A percentile compares a stretch with the other conserved stretches of the same genome.
Conservation (phyloP, 2,888 invertebrate genomes). For the Tanypteryx hageni region DNA sequence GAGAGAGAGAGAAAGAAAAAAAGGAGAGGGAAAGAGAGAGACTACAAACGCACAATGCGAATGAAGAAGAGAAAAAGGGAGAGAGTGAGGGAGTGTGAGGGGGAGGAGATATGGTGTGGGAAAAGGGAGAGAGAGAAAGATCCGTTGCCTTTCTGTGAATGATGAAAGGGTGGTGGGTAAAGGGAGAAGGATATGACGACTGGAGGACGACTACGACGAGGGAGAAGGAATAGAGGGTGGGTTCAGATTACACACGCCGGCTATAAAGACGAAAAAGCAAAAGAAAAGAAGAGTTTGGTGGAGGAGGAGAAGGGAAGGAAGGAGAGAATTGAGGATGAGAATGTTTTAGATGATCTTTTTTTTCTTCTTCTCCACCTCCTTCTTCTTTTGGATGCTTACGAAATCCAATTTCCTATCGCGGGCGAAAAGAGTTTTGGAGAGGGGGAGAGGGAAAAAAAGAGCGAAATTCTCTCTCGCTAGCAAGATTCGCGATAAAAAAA, state of each 20-base stretch:
- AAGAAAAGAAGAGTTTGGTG: background rate
- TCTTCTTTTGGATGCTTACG: conserved; percentile 19
- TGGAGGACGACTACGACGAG: background rate
- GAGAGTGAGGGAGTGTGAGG: background rate
- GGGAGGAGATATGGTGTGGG: background rate
- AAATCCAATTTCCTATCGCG: conserved; percentile 10
- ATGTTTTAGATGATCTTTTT: conserved; percentile 31
- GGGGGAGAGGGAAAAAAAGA: background rate
- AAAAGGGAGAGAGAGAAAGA: background rate
- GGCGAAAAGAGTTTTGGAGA: background rate
- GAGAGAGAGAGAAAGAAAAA: background rate
- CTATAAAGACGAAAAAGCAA: background rate
- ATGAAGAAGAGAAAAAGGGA: background rate
- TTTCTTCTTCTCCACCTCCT: background rate
- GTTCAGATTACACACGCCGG: conserved; percentile 3
- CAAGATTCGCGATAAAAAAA: too few species aligned
- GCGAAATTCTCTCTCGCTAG: too few species aligned
- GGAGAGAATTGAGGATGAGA: conserved; percentile 20
- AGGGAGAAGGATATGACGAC: conserved; percentile 11
- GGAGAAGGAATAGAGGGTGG: background rate
- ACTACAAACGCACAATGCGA: background rate
- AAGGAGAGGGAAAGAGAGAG: background rate
- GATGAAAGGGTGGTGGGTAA: conserved; percentile 45
- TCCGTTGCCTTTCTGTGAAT: conserved; percentile 43
- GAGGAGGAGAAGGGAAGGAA: background rate